Evolutionary conservation across 2,113 vertebrate genomes (phyloP).

Genomic region (Corythaixoides concolor): DNA sequence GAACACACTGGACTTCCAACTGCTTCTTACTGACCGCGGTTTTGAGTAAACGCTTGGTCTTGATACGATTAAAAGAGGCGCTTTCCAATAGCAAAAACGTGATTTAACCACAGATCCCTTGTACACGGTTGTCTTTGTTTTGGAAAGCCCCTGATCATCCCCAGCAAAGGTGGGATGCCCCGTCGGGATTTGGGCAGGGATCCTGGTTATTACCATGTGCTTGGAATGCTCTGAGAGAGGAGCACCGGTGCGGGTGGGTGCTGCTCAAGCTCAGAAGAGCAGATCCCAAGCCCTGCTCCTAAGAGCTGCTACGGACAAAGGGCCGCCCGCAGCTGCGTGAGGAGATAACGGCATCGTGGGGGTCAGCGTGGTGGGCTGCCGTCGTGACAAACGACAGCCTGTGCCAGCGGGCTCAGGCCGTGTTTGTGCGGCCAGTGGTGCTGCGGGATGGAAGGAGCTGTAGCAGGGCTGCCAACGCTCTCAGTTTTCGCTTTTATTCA

Average conservation of each 20-base stretch:
- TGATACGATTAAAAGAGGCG: not conserved
- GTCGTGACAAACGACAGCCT: no score
- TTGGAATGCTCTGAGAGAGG: not conserved
- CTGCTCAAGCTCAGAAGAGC: not conserved
- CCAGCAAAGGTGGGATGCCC: no score
- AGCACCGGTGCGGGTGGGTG: not conserved
- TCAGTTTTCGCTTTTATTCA: not conserved
- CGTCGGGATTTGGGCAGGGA: not conserved
- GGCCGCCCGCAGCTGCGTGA: not conserved
- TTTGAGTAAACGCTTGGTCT: no score
- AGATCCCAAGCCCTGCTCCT: not conserved
- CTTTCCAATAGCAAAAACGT: not conserved
- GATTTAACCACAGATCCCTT: not conserved
- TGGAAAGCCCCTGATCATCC: not conserved
- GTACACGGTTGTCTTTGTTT: not conserved
- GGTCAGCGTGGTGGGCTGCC: not conserved
- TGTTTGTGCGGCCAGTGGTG: not conserved
- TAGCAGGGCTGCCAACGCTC: not conserved
- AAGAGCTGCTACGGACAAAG: not conserved
- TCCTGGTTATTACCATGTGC: no score
- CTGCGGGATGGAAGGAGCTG: not conserved
- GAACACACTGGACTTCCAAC: not conserved
- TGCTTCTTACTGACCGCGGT: not conserved
- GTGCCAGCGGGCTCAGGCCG: accelerated
- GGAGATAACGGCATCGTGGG: accelerated